phyloP scores from a whole-genome alignment of 2,113 vertebrate genomes.

The Aplodontia rufa region DNA sequence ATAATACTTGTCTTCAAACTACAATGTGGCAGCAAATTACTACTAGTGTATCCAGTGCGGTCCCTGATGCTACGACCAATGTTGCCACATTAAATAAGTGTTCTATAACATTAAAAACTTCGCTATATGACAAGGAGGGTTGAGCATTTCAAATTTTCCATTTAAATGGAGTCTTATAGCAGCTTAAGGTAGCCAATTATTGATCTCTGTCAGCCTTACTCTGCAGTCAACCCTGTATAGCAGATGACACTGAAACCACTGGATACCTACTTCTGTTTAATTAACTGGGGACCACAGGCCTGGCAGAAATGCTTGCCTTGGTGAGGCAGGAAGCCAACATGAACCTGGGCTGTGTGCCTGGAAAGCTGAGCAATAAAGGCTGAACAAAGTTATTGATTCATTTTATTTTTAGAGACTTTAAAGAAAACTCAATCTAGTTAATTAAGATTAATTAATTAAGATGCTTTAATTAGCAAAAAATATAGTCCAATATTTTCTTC shows the following conservation, averaged over 20 bases:
- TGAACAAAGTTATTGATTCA: conserved; percentile 4
- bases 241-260: neutral
- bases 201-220: neutral
- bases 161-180: neutral
- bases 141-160: neutral
- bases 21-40: neutral
- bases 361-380: neutral
- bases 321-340: neutral
- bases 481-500: neutral
- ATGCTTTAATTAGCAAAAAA: neutral
- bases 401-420: conserved; percentile 42
- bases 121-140: neutral
- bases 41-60: neutral
- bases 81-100: neutral
- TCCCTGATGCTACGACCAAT: neutral
- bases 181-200: neutral
- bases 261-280: neutral
- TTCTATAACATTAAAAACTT: neutral
- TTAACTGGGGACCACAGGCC: neutral
- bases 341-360: neutral
- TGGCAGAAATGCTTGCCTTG: neutral
- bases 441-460: conserved; percentile 39
- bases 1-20: neutral
- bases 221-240: neutral
- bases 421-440: conserved; percentile 10